These are phyloP conservation scores for Sardina pilchardus DNA, from an alignment of 2,113 vertebrate genomes.

Conservation along the genomic window DNA sequence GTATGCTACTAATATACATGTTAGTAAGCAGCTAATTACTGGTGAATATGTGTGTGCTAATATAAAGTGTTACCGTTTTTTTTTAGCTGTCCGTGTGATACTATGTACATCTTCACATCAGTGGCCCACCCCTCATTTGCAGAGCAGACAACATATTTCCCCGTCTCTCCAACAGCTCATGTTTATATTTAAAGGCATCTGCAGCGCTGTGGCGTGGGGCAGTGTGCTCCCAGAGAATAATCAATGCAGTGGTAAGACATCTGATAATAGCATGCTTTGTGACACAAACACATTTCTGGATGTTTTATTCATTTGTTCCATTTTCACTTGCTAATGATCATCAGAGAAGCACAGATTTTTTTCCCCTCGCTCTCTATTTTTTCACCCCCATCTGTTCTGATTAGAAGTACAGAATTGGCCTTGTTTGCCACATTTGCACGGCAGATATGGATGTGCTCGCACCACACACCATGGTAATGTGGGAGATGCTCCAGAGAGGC, in stretches of 20 bases:
- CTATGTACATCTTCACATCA: background rate
- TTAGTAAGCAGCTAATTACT: too few species aligned
- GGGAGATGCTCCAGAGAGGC: background rate
- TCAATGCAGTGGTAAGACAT: background rate
- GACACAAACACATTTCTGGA: background rate
- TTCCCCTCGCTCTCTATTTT: background rate
- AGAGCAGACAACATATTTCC: background rate
- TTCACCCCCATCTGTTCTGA: background rate
- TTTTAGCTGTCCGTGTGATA: background rate
- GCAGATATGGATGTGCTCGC: background rate
- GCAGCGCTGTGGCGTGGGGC: background rate
- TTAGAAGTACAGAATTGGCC: background rate
- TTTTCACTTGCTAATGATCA: constrained; percentile 18
- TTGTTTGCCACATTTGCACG: background rate
- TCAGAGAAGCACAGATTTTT: background rate
- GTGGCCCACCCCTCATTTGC: background rate
- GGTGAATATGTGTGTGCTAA: too few species aligned
- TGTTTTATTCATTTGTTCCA: constrained; percentile 17
- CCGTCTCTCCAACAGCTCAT: background rate
- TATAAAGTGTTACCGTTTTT: background rate
- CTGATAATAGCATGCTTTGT: background rate
- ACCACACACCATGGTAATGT: background rate
- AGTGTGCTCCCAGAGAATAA: background rate
- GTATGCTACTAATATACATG: too few species aligned
- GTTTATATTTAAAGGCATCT: background rate